Base-by-base conservation (phyloP, 1,140 invertebrate species). In the Mizuhopecten yessoensis region DNA sequence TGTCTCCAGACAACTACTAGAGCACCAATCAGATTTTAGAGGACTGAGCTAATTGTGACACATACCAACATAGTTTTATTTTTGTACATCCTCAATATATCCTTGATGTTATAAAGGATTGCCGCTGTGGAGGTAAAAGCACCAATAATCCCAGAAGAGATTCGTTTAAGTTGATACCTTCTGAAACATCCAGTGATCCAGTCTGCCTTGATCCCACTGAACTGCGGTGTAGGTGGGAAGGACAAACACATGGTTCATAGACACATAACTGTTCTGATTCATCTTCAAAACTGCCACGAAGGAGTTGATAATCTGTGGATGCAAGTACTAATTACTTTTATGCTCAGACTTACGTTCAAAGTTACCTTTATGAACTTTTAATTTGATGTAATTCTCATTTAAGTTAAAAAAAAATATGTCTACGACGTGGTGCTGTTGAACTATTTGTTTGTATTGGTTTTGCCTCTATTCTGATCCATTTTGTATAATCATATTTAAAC, bases 161-260 rank as follows among this genome's bases (percentile, higher is more conserved):
- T 34, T 34, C 34, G 29, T 33, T 17, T 9, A 11, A 88, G 49
- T 33, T 33, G 7, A 10, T 20, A 89, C 88, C 45, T 89, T 89
- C 86, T 75, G 49, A n/a, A 89, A 89, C 88, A 89, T 49, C 42
- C 49, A 89, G 1, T 89, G 88, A 17, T 57, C 23, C 13, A 89
- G 34, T 3, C 39, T 57, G 10, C 88, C 88, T 33, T 75, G 20
- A 15, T 89, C n/a, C 88, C 88, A 89, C 7, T 57, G 45, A 9
- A 89, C 88, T 3, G 88, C 88, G 13, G 88, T 89, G 33, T 89
- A 89, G 17, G 88, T 57, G 49, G 88, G 88, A 17, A 89, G n/a
- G 23, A 89, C 42, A 89, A 89, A 89, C 5, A 89, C 33, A 34
- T 89, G 11, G 1, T 3, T 3, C 5, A 17, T 3, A 5, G 20